These are phyloP conservation scores for Lucifuga dentata DNA, from an alignment of 2,113 vertebrate species.

Conservation along the genomic window DNA sequence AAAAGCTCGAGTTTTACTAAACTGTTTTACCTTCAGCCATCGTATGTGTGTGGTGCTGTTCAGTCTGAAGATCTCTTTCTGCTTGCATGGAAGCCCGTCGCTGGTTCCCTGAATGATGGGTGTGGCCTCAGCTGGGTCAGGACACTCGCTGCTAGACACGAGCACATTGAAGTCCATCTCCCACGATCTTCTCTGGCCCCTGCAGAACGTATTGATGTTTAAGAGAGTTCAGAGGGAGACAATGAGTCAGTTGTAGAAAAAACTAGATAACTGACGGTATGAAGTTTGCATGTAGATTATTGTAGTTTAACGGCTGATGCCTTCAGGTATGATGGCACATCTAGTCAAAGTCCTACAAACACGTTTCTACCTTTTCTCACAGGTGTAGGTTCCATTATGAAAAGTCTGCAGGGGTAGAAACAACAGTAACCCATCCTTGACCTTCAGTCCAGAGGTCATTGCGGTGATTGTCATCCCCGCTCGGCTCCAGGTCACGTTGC, in stretches of 20 bases:
- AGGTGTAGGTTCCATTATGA: slow-evolving; percentile 75
- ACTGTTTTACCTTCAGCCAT: slow-evolving; percentile 75
- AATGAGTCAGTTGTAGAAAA: too few species aligned
- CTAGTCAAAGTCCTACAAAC: not conserved
- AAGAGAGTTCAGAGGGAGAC: too few species aligned
- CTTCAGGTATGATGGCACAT: too few species aligned
- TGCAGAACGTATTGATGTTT: too few species aligned
- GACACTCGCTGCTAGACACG: slow-evolving; percentile 62
- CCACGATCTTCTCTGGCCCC: not conserved
- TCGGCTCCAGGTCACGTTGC: slow-evolving; percentile 68
- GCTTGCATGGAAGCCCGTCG: slow-evolving; percentile 47
- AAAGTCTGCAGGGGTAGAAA: slow-evolving; percentile 66
- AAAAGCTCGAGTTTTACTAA: too few species aligned
- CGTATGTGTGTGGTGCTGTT: slow-evolving; percentile 15
- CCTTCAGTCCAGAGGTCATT: slow-evolving; percentile 55
- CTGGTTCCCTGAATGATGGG: not conserved
- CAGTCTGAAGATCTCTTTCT: slow-evolving; percentile 35
- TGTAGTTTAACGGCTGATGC: too few species aligned
- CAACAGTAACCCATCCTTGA: slow-evolving; percentile 58
- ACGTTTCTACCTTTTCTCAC: slow-evolving; percentile 67
- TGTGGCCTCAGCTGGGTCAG: slow-evolving; percentile 20
- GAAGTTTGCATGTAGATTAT: too few species aligned
- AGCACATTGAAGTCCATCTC: slow-evolving; percentile 33
- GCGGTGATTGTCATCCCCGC: not conserved
- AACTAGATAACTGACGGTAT: too few species aligned